Evolutionary conservation across 2,888 invertebrate species (phyloP).

Genomic region (Catocala fraxini): DNA sequence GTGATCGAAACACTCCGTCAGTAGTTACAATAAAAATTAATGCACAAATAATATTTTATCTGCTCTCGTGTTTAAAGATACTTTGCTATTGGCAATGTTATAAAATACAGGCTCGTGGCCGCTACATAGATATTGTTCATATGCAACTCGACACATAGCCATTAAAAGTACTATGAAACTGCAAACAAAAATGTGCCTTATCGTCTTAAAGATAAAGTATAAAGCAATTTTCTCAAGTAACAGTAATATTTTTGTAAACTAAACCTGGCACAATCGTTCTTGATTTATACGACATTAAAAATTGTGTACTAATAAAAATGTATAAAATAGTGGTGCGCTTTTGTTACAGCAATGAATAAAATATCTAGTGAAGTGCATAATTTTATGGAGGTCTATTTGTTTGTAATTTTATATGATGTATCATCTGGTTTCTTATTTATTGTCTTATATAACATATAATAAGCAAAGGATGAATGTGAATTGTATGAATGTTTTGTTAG

Average conservation of each 20-base stretch:
- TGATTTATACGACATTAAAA: constrained; percentile 43
- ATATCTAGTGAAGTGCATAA: constrained; percentile 2
- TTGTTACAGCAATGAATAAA: constrained; percentile 11
- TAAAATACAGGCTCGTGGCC: constrained; percentile 38
- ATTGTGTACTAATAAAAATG: constrained; percentile 24
- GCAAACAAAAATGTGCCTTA: constrained; percentile 14
- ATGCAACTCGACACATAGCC: constrained; percentile 37
- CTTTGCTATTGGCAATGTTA: constrained; percentile 45
- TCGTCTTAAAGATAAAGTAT: background rate
- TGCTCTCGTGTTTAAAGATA: constrained; percentile 44
- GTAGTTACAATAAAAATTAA: constrained; percentile 47
- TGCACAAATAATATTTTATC: constrained; percentile 48
- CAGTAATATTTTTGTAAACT: constrained; percentile 30
- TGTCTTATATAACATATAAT: too few species aligned
- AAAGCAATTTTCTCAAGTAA: background rate
- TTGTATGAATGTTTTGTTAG: too few species aligned
- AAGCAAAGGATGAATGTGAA: too few species aligned
- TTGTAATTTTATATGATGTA: background rate
- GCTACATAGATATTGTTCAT: constrained; percentile 42
- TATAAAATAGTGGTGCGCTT: constrained; percentile 13
- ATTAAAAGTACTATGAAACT: constrained; percentile 17
- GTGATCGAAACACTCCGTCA: constrained; percentile 37
- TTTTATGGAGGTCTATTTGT: background rate
- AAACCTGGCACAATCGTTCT: constrained; percentile 33
- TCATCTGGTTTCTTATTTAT: too few species aligned